phyloP scores from a whole-genome alignment of 2,113 vertebrate species.

The Coptodon rendalli region DNA sequence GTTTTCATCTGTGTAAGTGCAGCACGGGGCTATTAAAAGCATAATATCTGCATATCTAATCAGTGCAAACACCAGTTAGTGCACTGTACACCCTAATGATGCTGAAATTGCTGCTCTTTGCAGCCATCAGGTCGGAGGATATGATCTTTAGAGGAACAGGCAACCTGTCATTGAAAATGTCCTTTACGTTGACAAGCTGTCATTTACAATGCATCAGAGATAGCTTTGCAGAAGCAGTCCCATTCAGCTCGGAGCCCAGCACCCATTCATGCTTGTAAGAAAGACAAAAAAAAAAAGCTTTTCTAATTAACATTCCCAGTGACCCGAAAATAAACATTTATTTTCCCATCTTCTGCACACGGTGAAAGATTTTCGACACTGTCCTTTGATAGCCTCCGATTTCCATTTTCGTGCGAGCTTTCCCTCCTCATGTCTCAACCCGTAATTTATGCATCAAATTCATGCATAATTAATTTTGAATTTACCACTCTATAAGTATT shows the following conservation, averaged over 20 bases:
- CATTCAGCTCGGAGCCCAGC: constrained; percentile 53
- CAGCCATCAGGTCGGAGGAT: constrained; percentile 3
- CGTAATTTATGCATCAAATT: constrained; percentile 76
- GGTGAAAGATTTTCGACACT: constrained; percentile 58
- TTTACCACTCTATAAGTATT: constrained; percentile 73
- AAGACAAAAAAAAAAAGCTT: constrained; percentile 43
- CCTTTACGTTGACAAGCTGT: constrained; percentile 69
- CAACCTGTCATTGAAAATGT: constrained; percentile 70
- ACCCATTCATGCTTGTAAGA: constrained; percentile 53
- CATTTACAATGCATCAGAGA: constrained; percentile 77
- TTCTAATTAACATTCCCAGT: constrained; percentile 88
- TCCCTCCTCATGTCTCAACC: constrained; percentile 12
- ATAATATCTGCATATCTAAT: constrained; percentile 9
- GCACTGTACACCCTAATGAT: background rate
- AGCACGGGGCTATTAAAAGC: background rate
- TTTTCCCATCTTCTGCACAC: constrained; percentile 63
- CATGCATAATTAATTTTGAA: constrained; percentile 82
- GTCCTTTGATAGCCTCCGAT: constrained; percentile 72
- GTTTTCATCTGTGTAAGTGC: background rate
- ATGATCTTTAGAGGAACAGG: constrained; percentile 41
- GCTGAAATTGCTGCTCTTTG: background rate
- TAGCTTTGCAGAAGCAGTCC: constrained; percentile 57
- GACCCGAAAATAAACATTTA: constrained; percentile 80
- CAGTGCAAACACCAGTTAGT: constrained; percentile 6
- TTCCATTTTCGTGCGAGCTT: constrained; percentile 61